These are phyloP conservation scores for Galeruca laticollis DNA, from an alignment of 2,888 invertebrate genomes.

Conservation along the genomic window DNA sequence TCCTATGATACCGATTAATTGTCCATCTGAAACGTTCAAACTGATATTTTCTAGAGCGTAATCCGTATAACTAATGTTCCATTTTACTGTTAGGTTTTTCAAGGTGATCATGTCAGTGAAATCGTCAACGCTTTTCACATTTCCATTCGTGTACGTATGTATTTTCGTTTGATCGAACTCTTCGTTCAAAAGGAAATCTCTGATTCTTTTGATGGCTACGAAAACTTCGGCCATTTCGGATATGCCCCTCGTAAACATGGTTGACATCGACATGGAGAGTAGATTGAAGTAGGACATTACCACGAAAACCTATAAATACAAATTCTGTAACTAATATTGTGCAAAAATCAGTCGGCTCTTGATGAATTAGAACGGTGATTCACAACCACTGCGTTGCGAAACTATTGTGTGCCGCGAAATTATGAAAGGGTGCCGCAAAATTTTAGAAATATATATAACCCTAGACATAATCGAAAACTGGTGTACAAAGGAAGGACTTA, in stretches of 20 bases:
- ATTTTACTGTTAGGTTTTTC: conserved; percentile 64
- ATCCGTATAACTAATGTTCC: conserved; percentile 60
- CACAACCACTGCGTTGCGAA: no score
- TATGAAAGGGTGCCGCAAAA: no score
- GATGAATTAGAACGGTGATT: no score
- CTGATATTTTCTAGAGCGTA: conserved; percentile 59
- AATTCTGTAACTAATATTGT: no score
- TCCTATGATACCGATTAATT: conserved; percentile 70
- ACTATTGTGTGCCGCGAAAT: no score
- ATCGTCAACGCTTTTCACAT: conserved; percentile 54
- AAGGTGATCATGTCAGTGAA: conserved; percentile 72
- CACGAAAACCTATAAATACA: conserved; percentile 66
- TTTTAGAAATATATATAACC: no score
- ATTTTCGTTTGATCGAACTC: conserved; percentile 50
- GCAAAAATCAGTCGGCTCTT: no score
- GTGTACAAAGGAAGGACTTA: no score
- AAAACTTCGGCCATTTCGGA: conserved; percentile 66
- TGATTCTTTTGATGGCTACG: conserved; percentile 65
- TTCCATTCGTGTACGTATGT: conserved; percentile 50
- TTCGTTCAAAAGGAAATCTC: conserved; percentile 62
- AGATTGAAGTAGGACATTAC: conserved; percentile 70
- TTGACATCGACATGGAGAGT: conserved; percentile 70
- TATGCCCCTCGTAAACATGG: conserved; percentile 69
- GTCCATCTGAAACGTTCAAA: conserved; percentile 57
- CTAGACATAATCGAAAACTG: no score